These are phyloP conservation scores for Psittacara wagleri DNA, from an alignment of 2,113 vertebrate species.

Conservation along the genomic window DNA sequence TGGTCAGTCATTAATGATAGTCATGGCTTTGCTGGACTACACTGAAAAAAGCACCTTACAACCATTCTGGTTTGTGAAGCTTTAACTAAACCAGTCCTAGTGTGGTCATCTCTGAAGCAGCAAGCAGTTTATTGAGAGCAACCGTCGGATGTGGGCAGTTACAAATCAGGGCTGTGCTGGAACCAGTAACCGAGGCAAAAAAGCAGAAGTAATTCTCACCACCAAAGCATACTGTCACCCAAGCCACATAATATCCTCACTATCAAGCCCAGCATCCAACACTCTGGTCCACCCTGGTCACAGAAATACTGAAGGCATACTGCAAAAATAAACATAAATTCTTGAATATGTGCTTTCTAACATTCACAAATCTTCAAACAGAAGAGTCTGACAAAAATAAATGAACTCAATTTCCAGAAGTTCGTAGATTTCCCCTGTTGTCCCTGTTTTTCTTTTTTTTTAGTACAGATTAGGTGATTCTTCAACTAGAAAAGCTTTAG, in stretches of 20 bases:
- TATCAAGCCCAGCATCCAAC: not conserved
- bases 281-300: not conserved
- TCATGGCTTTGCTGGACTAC: not conserved
- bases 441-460: not conserved
- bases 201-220: not conserved
- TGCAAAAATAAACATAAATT: not conserved
- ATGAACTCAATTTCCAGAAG: not conserved
- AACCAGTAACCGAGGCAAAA: not conserved
- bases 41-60: not conserved
- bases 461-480: not conserved
- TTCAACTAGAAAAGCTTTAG: not conserved
- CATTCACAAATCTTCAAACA: not conserved
- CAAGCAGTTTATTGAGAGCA: not conserved
- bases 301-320: not conserved
- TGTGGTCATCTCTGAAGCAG: not conserved
- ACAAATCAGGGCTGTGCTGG: not conserved
- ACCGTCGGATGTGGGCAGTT: not conserved
- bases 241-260: not conserved
- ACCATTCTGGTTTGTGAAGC: not conserved
- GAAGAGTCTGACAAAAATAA: not conserved
- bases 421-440: not conserved
- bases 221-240: not conserved
- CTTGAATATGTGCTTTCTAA: not conserved
- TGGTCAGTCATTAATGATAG: slow-evolving; percentile 21
- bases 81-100: not conserved